These are phyloP conservation scores for Eupeodes corollae DNA, from an alignment of 1,140 invertebrate genomes.

Conservation along the genomic window DNA sequence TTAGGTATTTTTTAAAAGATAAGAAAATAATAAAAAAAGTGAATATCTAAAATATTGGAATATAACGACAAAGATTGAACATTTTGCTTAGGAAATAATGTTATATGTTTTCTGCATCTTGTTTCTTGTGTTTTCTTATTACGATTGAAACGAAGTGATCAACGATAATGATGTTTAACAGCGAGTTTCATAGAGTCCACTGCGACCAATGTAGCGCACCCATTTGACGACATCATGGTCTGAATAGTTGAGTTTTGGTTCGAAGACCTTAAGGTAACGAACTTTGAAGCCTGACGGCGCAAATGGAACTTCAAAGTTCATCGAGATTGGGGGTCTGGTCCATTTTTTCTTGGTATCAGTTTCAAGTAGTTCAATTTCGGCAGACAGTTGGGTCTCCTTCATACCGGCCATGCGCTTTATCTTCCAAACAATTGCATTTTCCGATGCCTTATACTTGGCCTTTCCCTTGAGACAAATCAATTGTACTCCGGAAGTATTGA, in stretches of 20 bases:
- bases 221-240: constrained; percentile 99
- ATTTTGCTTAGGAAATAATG: too few relatives aligned
- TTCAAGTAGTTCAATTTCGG: constrained; percentile 97
- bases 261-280: constrained; percentile 98
- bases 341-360: constrained; percentile 99
- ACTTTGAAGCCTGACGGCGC: constrained; percentile 98
- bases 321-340: constrained; percentile 99
- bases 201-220: constrained; percentile 98
- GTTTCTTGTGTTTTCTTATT: too few relatives aligned
- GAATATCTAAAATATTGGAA: too few relatives aligned
- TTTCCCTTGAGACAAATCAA: constrained; percentile 98
- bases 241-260: constrained; percentile 98
- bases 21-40: too few relatives aligned
- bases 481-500: constrained; percentile 98
- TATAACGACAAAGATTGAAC: too few relatives aligned
- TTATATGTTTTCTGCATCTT: too few relatives aligned
- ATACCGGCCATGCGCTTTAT: constrained; percentile 99
- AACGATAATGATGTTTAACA: constrained; percentile 63
- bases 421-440: constrained; percentile 99
- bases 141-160: too few relatives aligned
- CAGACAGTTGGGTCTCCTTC: constrained; percentile 99
- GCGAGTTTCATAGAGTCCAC: constrained; percentile 97
- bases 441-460: constrained; percentile 99
- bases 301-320: constrained; percentile 99
- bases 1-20: too few relatives aligned